phyloP scores from a whole-genome alignment of 2,797 vertebrate species.

The Sebastes dallii region DNA sequence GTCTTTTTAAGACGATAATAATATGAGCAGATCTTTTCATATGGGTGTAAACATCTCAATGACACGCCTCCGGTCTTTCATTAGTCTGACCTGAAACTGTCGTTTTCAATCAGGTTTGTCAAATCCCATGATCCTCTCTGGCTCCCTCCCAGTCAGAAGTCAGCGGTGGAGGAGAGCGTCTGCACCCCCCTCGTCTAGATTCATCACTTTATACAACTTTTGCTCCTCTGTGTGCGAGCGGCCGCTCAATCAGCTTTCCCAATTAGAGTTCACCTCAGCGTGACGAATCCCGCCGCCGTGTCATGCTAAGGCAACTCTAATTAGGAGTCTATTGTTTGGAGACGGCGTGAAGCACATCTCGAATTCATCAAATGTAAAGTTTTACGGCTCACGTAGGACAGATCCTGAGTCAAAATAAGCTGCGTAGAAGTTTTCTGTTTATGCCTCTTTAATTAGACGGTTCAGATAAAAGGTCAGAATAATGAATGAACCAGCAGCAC shows the following conservation, averaged over 20 bases:
- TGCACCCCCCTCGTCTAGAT: conserved; percentile 16
- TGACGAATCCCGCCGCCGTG: conserved; percentile 52
- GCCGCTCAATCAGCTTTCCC: conserved; percentile 45
- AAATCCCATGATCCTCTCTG: conserved; percentile 19
- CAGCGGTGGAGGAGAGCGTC: not conserved
- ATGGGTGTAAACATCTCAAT: conserved; percentile 14
- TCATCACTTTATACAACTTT: conserved; percentile 38
- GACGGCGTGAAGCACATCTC: not conserved
- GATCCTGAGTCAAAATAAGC: not conserved
- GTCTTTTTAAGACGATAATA: not conserved
- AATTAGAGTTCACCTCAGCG: conserved; percentile 64
- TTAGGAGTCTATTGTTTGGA: conserved; percentile 52
- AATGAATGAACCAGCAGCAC: not conserved
- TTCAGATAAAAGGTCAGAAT: not conserved
- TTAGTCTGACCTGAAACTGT: conserved; percentile 43
- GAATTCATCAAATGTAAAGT: conserved; percentile 10
- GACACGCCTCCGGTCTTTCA: conserved; percentile 6
- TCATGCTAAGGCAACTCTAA: conserved; percentile 56
- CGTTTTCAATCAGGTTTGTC: conserved; percentile 24
- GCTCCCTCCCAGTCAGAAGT: not conserved
- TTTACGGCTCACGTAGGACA: not conserved
- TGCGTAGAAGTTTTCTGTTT: too few relatives aligned
- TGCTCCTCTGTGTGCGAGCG: not conserved
- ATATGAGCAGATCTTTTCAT: not conserved
- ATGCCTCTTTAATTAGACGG: not conserved